phyloP scores from a whole-genome alignment of 2,797 vertebrate genomes.

The Semotilus atromaculatus region DNA sequence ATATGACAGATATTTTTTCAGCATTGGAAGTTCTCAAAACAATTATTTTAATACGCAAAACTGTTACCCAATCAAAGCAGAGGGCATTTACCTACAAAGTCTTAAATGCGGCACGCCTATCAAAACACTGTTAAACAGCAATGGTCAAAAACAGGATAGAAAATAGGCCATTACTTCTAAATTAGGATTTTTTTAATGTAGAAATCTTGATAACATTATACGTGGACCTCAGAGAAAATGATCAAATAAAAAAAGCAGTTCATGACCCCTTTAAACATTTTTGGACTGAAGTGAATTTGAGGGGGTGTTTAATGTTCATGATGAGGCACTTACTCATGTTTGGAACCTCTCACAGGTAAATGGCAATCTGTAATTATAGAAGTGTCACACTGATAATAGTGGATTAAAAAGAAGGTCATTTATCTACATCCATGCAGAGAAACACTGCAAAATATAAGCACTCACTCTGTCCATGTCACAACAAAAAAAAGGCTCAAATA shows the following conservation, averaged over 20 bases:
- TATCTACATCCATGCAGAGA: background rate
- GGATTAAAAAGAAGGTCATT: conserved; percentile 36
- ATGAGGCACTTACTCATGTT: conserved; percentile 20
- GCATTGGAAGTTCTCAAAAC: background rate
- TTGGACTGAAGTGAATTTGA: conserved; percentile 39
- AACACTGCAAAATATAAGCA: conserved; percentile 15
- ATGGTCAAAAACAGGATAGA: too few species aligned
- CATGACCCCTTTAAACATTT: conserved; percentile 11
- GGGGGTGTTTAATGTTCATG: conserved; percentile 34
- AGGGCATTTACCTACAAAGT: too few species aligned
- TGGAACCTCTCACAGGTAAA: conserved; percentile 44
- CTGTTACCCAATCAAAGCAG: background rate
- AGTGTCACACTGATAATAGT: conserved; percentile 12
- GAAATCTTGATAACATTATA: too few species aligned
- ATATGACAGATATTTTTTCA: background rate
- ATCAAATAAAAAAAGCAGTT: background rate
- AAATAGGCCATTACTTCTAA: too few species aligned
- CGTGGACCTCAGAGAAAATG: too few species aligned
- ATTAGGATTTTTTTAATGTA: too few species aligned
- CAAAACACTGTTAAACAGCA: too few species aligned
- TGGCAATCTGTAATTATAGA: conserved; percentile 38
- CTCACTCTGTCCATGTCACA: conserved; percentile 14
- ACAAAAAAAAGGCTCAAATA: conserved; percentile 26
- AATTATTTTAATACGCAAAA: background rate
- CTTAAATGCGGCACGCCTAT: background rate